phyloP scores from a whole-genome alignment of 2,113 vertebrate species.

The Petaurus breviceps region DNA sequence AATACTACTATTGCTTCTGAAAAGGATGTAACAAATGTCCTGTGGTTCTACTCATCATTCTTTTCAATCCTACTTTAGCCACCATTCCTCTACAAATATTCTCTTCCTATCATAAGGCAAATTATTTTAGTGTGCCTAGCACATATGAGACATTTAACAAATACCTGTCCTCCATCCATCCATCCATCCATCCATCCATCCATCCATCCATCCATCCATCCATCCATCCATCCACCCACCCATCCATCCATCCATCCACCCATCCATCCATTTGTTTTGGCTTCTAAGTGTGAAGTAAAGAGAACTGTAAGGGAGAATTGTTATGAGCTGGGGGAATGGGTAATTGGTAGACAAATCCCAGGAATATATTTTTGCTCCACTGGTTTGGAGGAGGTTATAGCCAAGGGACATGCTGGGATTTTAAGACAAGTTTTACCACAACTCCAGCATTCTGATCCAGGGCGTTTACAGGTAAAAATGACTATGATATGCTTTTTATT shows the following conservation, averaged over 20 bases:
- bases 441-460: background rate
- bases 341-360: conserved; percentile 8
- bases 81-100: background rate
- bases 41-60: background rate
- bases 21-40: background rate
- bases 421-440: background rate
- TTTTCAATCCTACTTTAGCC: background rate
- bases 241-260: background rate
- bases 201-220: background rate
- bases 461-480: background rate
- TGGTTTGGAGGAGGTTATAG: background rate
- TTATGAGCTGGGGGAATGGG: conserved; percentile 3
- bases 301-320: background rate
- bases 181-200: background rate
- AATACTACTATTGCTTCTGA: background rate
- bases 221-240: background rate
- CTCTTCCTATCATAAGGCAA: background rate
- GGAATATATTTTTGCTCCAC: conserved; percentile 15
- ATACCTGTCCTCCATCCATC: background rate
- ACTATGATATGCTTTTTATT: no score
- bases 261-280: background rate
- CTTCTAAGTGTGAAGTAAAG: conserved; percentile 24
- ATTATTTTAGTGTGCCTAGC: background rate
- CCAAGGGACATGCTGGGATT: conserved; percentile 16
- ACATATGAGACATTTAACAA: background rate